Conservation (phyloP, 2,888 invertebrate genomes). For the Autographa pulchrina region DNA sequence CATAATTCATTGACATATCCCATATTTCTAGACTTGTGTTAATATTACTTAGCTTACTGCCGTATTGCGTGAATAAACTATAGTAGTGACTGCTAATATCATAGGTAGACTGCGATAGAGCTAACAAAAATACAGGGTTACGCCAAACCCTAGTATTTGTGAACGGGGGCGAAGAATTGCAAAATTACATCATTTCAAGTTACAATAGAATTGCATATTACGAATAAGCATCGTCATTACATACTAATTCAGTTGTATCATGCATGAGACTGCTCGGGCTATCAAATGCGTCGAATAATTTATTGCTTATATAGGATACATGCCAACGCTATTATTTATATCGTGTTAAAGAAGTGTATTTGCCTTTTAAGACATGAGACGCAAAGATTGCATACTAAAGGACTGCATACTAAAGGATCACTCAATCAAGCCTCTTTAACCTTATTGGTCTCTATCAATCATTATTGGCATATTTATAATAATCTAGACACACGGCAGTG, state of each 20-base stretch:
- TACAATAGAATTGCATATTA: neutral
- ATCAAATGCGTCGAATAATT: conserved; percentile 1
- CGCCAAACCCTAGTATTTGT: too few relatives aligned
- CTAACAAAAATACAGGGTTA: too few relatives aligned
- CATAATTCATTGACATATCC: neutral
- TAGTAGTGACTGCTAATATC: too few relatives aligned
- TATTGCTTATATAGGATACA: neutral
- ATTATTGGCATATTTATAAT: neutral
- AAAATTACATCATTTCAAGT: neutral
- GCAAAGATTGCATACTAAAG: conserved; percentile 3
- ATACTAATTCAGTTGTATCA: neutral
- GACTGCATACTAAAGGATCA: neutral
- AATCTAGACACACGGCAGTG: too few relatives aligned
- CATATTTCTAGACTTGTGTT: too few relatives aligned
- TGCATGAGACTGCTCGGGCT: neutral
- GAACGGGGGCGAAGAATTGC: too few relatives aligned
- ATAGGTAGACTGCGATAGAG: too few relatives aligned
- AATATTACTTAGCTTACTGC: too few relatives aligned
- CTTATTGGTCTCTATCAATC: neutral
- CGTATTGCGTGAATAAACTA: too few relatives aligned
- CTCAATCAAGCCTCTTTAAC: neutral
- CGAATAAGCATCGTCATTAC: neutral
- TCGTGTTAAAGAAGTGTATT: too few relatives aligned
- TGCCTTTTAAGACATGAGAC: neutral
- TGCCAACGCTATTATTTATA: too few relatives aligned